Evolutionary conservation across 2,888 invertebrate genomes (phyloP), one percentile per base, ranked within the genome.

Genomic region (Syritta pipiens): DNA sequence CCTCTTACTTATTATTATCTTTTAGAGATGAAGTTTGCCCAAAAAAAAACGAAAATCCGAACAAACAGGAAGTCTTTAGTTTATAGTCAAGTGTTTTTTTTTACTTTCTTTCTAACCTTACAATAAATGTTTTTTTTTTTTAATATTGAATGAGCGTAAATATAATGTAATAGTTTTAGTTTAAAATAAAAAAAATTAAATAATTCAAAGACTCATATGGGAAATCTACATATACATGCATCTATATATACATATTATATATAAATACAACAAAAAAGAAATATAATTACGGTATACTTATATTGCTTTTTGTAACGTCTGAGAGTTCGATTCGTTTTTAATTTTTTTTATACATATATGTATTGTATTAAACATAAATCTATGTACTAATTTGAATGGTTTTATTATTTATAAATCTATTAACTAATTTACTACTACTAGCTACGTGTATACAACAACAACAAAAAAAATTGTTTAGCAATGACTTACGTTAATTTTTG

Each of bases 201-300:
- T 30, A 69, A 69, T 26, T 51, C 10, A 69, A 51, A 60, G 69
- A 69, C 69, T 69, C 60, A 69, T 60, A 59, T 68, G 48, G 48
- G 32, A 44, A 53, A 53, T 42, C 22, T 65, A 65, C 42, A 49
- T 49, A 62, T 40, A 62, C 9, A 49, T 14, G 48, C 14, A 60
- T 30, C 20, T n/a, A 59, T 28, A 42, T 26, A 30, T 6, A 53
- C 19, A 60, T 35, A 60, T 40, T 37, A 60, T 35, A 60, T 40
- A 42, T 28, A 68, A 30, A 68, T 69, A 51, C 30, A 48, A 40
- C 22, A 24, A 28, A 28, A 9, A 53, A 44, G 20, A 9, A 46
- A 59, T 49, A 37, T 40, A 44, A 35, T 53, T 51, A 69, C 49
- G 40, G 46, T 44, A 60, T 51, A 51, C 7, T 19, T n/a, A n/a